Conservation (phyloP, 2,797 vertebrate species). For the Argentina silus region DNA sequence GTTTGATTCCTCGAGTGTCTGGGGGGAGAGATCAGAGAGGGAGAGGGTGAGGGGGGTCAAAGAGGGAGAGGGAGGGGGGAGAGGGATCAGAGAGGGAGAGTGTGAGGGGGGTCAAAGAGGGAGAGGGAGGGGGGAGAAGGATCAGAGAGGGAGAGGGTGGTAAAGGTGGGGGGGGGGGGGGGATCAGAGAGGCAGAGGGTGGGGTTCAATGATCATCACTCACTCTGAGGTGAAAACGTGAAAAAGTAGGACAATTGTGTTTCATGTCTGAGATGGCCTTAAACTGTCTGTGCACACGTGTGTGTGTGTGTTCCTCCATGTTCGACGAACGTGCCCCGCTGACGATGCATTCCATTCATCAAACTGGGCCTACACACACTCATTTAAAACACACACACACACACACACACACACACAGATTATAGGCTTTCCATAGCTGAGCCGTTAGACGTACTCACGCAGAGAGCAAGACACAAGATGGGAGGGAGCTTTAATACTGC, state of each 20-base stretch:
- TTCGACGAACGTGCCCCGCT: slow-evolving; percentile 25
- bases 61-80: no score
- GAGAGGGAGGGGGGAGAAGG: no score
- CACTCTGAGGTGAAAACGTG: slow-evolving; percentile 2
- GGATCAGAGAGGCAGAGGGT: no score
- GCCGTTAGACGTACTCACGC: no score
- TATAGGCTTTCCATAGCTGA: slow-evolving; percentile 39
- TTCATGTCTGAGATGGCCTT: slow-evolving; percentile 40
- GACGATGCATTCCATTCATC: slow-evolving; percentile 29
- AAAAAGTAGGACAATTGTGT: slow-evolving; percentile 43
- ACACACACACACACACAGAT: slow-evolving; percentile 14
- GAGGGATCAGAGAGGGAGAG: no score
- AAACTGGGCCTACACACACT: slow-evolving; percentile 11
- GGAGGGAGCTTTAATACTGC: no score
- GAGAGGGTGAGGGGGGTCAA: slow-evolving; percentile 13
- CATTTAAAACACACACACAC: neutral
- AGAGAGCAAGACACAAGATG: no score
- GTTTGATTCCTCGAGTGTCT: no score
- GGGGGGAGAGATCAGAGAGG: slow-evolving; percentile 17
- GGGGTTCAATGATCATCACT: no score
- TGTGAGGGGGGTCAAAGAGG: no score
- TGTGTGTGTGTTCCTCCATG: slow-evolving; percentile 18
- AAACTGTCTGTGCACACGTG: slow-evolving; percentile 8
- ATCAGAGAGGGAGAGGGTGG: no score
- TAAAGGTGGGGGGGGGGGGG: no score